A percentile compares a stretch with the other conserved stretches of the same genome.
Conservation (phyloP, 1,140 invertebrate genomes). For the Lanistes nyassanus region DNA sequence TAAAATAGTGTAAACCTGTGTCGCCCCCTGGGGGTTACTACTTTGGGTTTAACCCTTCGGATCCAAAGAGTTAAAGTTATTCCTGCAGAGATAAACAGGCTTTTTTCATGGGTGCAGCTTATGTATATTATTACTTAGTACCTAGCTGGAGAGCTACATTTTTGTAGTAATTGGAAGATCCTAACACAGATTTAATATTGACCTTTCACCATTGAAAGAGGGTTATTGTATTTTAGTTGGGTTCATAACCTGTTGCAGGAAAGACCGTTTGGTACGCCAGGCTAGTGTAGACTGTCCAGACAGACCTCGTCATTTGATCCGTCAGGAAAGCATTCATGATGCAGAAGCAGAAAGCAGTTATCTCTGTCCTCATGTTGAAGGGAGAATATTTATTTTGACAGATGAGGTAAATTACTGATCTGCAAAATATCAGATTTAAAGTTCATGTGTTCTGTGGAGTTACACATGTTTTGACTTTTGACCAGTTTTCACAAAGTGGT, state of each 20-base stretch:
- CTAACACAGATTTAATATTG: background rate
- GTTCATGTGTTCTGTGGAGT: too few species aligned
- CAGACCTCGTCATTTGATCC: conserved; percentile 31
- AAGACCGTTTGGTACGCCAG: conserved; percentile 42
- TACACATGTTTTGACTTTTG: too few species aligned
- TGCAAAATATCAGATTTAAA: too few species aligned
- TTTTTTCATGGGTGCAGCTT: background rate
- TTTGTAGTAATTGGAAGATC: background rate
- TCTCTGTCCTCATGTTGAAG: conserved; percentile 51
- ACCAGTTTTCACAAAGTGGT: too few species aligned
- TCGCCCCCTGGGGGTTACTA: too few species aligned
- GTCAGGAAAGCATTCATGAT: conserved; percentile 54
- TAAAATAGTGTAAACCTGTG: too few species aligned
- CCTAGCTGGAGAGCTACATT: background rate
- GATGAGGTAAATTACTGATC: conserved; percentile 42
- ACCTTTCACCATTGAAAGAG: background rate
- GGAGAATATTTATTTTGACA: conserved; percentile 48
- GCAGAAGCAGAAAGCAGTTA: conserved; percentile 45
- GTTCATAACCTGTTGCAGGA: conserved; percentile 31
- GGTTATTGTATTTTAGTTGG: background rate
- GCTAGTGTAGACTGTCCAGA: conserved; percentile 26
- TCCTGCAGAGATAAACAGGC: background rate
- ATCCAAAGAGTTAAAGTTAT: too few species aligned
- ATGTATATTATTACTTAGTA: background rate
- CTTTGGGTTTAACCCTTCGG: too few species aligned